Percentiles rank a stretch among this genome's conserved stretches.
Conservation (phyloP, 2,888 invertebrate species). For the Monochamus alternatus region DNA sequence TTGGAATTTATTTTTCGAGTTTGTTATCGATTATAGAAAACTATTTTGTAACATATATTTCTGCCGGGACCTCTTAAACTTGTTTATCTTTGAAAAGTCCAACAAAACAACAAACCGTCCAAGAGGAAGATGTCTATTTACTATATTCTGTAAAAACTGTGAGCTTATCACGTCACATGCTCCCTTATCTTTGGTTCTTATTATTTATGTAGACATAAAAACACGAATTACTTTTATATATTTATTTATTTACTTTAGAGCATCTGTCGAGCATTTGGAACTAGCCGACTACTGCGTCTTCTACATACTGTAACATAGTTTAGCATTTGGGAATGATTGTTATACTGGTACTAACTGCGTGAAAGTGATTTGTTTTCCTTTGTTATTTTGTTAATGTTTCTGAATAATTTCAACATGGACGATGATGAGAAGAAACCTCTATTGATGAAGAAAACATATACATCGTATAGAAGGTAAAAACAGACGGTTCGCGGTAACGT, state of each 20-base stretch:
- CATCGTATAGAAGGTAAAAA: constrained; percentile 29
- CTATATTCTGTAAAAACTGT: not conserved
- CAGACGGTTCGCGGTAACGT: no score
- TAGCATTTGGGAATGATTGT: no score
- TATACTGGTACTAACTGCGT: not conserved
- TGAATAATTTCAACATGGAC: constrained; percentile 2
- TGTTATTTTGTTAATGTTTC: not conserved
- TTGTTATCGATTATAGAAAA: no score
- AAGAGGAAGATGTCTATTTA: not conserved
- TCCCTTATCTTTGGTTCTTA: not conserved
- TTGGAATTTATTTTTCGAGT: no score
- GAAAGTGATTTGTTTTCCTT: not conserved
- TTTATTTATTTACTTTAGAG: not conserved
- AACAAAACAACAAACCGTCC: not conserved
- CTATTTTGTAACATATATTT: no score
- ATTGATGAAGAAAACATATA: constrained; percentile 43
- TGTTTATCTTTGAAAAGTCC: not conserved
- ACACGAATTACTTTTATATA: not conserved
- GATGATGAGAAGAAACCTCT: constrained; percentile 41
- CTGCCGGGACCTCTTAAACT: no score
- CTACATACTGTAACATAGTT: no score
- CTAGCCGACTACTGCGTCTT: no score
- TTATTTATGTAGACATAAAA: not conserved
- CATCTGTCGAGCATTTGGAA: no score
- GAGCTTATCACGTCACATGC: not conserved